Base-by-base conservation (phyloP, 92 coral and sea anemone genomes). In the Parazoanthus swiftii region DNA sequence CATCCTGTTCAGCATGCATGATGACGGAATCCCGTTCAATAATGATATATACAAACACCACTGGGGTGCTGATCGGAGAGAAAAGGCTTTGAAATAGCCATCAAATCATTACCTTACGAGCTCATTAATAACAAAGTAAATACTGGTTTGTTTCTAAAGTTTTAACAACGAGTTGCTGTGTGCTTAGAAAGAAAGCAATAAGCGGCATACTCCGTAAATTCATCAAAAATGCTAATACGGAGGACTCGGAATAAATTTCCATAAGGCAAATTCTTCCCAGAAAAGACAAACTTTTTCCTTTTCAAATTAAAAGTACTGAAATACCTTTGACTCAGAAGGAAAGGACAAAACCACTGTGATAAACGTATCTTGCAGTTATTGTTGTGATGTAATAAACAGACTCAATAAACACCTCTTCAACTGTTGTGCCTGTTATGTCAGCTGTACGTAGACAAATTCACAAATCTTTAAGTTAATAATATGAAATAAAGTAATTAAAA, bases 401-500 rank as follows among this genome's bases (percentile, higher is more conserved):
- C 39, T 29, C 56, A 15, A 84, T 66, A 46, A 83, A 83, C 37
- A 39, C 36, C n/a, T 70, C 77, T 70, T 43, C 38, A 84, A 48
- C 42, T 43, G 74, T 35, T 71, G 2, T 26, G 66, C 46, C 74
- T 54, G 33, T 36, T 84, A 8, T 33, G 38, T n/a, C 66, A 63
- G 70, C 70, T 3, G 13, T 26, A 5, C 10, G 29, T 25, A 38
- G 37, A 68, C 71, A 82, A 59, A 21, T 84, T 46, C 50, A 71
- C 36, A 84, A 71, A 11, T 43, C 63, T 83, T 83, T 71, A 84
- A 84, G 67, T 71, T 84, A 46, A 84, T 80, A 58, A 56, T 80
- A 33, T 14, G 33, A 56, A 80, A 80, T 84, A 70, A 84, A 84
- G 79, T 84, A 84, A 84, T 84, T 84, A 71, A 46, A 44, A 84